Percentiles rank a stretch among this genome's conserved stretches.
Conservation (phyloP, 1,140 invertebrate species). For the Orchesella cincta region DNA sequence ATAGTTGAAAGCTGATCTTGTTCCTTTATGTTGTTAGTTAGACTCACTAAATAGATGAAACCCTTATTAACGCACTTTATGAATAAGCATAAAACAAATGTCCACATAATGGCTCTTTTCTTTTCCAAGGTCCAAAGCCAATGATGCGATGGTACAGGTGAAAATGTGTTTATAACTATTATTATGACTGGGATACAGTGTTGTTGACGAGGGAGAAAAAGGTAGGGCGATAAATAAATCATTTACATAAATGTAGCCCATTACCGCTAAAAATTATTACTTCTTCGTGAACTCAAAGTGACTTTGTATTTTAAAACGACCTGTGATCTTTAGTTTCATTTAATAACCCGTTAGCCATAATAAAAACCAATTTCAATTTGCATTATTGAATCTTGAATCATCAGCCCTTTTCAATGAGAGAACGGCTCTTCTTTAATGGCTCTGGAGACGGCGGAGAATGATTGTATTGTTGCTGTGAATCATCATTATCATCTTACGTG, state of each 20-base stretch:
- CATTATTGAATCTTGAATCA: conserved; percentile 15
- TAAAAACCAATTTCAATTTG: conserved; percentile 27
- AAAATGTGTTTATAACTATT: not conserved
- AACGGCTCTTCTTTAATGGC: conserved; percentile 12
- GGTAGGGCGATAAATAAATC: conserved; percentile 26
- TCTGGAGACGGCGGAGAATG: not conserved
- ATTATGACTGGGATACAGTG: not conserved
- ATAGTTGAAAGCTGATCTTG: not conserved
- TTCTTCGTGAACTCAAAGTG: conserved; percentile 23
- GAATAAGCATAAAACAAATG: no score
- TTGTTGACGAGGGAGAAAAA: conserved; percentile 14
- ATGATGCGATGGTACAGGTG: not conserved
- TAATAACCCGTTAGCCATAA: conserved; percentile 26
- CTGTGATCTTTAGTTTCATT: conserved; percentile 1
- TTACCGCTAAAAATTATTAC: conserved; percentile 16
- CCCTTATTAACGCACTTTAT: no score
- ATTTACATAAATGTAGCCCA: conserved; percentile 22
- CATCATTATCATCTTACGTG: not conserved
- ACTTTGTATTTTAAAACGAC: not conserved
- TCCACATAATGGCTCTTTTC: no score
- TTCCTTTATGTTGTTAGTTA: not conserved
- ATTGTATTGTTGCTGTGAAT: not conserved
- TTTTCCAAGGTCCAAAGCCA: not conserved
- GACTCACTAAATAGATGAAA: no score
- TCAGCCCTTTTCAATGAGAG: not conserved